phyloP scores from a whole-genome alignment of 1,140 invertebrate species.

The Drosophila pallidifrons region DNA sequence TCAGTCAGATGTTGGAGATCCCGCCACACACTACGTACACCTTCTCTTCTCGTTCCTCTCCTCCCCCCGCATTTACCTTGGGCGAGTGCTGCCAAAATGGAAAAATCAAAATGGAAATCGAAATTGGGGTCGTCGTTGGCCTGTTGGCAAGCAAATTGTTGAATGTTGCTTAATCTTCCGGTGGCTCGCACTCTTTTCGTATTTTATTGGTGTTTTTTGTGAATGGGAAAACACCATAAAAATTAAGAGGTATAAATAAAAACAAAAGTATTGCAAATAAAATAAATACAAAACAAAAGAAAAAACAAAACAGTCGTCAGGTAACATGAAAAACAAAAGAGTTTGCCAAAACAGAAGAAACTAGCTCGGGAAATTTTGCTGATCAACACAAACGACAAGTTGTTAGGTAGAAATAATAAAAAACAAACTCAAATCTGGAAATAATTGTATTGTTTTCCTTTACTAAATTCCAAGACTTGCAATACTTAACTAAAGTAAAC shows the following conservation, averaged over 20 bases:
- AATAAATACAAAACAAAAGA: neutral
- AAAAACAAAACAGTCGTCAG: slow-evolving; percentile 10
- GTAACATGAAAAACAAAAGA: slow-evolving; percentile 11
- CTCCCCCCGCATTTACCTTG: slow-evolving; percentile 59
- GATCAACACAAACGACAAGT: neutral
- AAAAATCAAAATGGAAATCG: slow-evolving; percentile 71
- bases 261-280: slow-evolving; percentile 16
- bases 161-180: slow-evolving; percentile 75
- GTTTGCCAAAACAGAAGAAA: neutral
- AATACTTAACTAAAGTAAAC: too few relatives aligned
- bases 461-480: too few relatives aligned
- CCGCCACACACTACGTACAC: slow-evolving; percentile 16
- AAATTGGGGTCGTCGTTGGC: slow-evolving; percentile 65
- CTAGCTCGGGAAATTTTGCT: neutral
- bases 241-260: slow-evolving; percentile 42
- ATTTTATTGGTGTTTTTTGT: slow-evolving; percentile 42
- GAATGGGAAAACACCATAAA: slow-evolving; percentile 68
- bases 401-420: neutral
- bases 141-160: slow-evolving; percentile 63
- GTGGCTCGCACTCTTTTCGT: slow-evolving; percentile 57
- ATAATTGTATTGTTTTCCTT: too few relatives aligned
- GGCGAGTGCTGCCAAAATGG: slow-evolving; percentile 56
- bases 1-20: slow-evolving; percentile 43
- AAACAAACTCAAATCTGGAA: neutral
- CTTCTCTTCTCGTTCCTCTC: slow-evolving; percentile 12